Conservation (phyloP, 2,888 invertebrate genomes). For the Amphimallon solstitiale region DNA sequence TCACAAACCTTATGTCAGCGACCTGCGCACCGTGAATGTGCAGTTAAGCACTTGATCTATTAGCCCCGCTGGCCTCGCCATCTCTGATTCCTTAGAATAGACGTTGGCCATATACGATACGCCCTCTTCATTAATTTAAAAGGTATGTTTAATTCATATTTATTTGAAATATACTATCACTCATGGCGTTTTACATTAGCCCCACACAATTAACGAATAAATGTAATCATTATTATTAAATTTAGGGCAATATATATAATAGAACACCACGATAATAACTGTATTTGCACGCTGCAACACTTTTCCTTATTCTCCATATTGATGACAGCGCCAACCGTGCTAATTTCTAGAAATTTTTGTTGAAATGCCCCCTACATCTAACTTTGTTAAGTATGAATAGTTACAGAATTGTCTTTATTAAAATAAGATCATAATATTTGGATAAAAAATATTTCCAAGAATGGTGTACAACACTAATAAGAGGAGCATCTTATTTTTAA, state of each 20-base stretch:
- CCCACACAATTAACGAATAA: not conserved
- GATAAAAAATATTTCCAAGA: constrained; percentile 17
- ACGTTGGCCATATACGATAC: constrained; percentile 65
- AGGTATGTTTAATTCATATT: constrained; percentile 54
- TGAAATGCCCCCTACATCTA: constrained; percentile 72
- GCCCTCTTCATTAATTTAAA: constrained; percentile 69
- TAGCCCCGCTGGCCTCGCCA: constrained; percentile 63
- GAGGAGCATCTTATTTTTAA: constrained; percentile 48
- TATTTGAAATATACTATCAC: constrained; percentile 36
- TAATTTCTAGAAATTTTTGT: constrained; percentile 74
- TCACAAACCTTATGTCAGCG: constrained; percentile 39
- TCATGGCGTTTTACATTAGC: not conserved
- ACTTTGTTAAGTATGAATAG: constrained; percentile 63
- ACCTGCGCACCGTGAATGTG: constrained; percentile 41
- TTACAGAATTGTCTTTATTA: constrained; percentile 58
- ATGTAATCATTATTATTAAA: constrained; percentile 9
- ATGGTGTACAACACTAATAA: constrained; percentile 22
- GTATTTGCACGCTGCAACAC: constrained; percentile 47
- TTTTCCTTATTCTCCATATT: constrained; percentile 64
- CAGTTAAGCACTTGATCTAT: constrained; percentile 40
- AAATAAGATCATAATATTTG: constrained; percentile 35
- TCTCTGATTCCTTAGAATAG: constrained; percentile 63
- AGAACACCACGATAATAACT: constrained; percentile 35
- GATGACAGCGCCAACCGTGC: constrained; percentile 77
- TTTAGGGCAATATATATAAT: not conserved